Percentiles rank a stretch among this genome's conserved stretches.
phyloP scores from a whole-genome alignment of 2,113 vertebrate genomes.

The Megalops atlanticus region DNA sequence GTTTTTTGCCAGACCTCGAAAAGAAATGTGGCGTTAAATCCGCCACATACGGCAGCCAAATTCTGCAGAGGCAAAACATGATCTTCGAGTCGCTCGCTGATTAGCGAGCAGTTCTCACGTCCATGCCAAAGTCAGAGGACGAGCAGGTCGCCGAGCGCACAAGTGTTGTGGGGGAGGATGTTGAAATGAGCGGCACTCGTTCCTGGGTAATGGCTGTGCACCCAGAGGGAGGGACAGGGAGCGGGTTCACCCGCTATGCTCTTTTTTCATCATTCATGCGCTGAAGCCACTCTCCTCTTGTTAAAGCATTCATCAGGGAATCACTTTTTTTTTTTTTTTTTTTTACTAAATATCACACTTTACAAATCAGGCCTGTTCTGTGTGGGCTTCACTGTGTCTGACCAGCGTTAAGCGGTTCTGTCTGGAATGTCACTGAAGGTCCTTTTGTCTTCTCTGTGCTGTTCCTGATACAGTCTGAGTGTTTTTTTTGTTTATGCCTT shows the following conservation, averaged over 20 bases:
- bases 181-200: background rate
- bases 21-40: conserved; percentile 1
- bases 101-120: background rate
- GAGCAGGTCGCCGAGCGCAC: background rate
- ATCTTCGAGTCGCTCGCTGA: background rate
- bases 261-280: background rate
- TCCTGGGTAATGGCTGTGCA: background rate
- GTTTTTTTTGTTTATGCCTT: no score
- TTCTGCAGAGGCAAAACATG: conserved; percentile 2
- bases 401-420: no score
- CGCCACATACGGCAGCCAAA: background rate
- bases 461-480: no score
- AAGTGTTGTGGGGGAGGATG: no score
- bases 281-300: background rate
- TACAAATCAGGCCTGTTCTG: no score
- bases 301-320: background rate
- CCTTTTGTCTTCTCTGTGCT: no score
- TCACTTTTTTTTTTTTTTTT: no score
- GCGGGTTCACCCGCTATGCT: background rate
- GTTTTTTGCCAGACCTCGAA: conserved; percentile 6
- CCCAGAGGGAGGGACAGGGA: background rate
- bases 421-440: no score
- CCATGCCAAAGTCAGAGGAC: background rate
- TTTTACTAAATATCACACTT: background rate
- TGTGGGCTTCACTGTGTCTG: no score